These are phyloP conservation scores for Stegophylla sp. DNA, from an alignment of 2,888 invertebrate species.

Conservation along the genomic window DNA sequence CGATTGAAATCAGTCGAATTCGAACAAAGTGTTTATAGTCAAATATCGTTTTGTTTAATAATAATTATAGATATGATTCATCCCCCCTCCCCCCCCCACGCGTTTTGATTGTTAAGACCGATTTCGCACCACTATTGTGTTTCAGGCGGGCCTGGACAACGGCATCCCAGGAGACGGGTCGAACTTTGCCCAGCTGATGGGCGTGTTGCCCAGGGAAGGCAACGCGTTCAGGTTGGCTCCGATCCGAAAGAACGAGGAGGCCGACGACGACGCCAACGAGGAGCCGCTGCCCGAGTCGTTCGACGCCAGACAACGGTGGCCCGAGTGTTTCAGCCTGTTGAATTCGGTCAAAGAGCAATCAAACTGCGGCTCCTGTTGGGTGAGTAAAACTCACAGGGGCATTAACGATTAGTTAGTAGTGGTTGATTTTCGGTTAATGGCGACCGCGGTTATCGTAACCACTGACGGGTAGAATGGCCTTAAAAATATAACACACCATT, in stretches of 20 bases:
- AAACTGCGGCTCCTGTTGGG: slow-evolving; percentile 83
- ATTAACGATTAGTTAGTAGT: too few relatives aligned
- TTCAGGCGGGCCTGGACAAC: slow-evolving; percentile 25
- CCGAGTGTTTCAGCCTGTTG: slow-evolving; percentile 52
- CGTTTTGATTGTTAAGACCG: too few relatives aligned
- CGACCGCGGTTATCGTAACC: too few relatives aligned
- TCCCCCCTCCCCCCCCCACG: too few relatives aligned
- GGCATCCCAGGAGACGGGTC: background rate
- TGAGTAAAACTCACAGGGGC: slow-evolving; percentile 62
- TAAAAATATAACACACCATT: too few relatives aligned
- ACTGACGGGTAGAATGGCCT: too few relatives aligned
- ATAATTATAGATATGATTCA: too few relatives aligned
- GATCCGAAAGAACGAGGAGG: background rate
- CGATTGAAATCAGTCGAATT: too few relatives aligned
- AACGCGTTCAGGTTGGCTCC: slow-evolving; percentile 24
- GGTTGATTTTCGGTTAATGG: too few relatives aligned
- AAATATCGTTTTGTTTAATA: too few relatives aligned
- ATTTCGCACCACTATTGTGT: background rate
- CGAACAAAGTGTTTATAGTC: too few relatives aligned
- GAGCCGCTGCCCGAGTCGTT: slow-evolving; percentile 57
- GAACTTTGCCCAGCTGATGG: slow-evolving; percentile 8
- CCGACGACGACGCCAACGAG: slow-evolving; percentile 32
- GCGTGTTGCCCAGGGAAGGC: slow-evolving; percentile 12
- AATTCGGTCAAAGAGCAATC: slow-evolving; percentile 58
- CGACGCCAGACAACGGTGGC: slow-evolving; percentile 60